Conservation (phyloP, 2,888 invertebrate species). For the Odontocolon sp. region DNA sequence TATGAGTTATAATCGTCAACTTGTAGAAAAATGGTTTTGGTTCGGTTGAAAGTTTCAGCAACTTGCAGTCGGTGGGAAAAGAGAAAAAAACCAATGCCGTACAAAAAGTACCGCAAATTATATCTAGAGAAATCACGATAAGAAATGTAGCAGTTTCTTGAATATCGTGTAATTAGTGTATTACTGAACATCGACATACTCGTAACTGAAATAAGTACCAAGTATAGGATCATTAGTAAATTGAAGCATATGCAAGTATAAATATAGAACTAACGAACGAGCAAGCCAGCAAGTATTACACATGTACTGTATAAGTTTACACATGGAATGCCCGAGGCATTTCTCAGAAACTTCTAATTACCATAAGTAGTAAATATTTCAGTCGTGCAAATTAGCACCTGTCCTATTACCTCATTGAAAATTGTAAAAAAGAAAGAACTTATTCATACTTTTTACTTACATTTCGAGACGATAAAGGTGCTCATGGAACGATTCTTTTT, state of each 20-base stretch:
- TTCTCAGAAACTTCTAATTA: constrained; percentile 8
- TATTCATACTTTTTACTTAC: neutral
- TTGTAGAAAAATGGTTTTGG: too few species aligned
- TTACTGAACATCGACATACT: neutral
- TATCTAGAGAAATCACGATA: too few species aligned
- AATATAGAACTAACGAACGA: neutral
- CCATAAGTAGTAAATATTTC: neutral
- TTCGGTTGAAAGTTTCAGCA: too few species aligned
- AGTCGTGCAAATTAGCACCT: neutral
- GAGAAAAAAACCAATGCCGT: too few species aligned
- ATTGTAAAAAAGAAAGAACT: too few species aligned
- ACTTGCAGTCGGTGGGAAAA: too few species aligned
- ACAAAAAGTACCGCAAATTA: too few species aligned
- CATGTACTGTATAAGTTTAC: neutral
- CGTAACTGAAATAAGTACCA: neutral
- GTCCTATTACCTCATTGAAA: too few species aligned
- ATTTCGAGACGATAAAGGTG: too few species aligned
- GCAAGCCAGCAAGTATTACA: neutral
- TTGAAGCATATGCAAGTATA: neutral
- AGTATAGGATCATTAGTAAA: neutral
- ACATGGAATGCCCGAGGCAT: neutral
- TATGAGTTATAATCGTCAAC: too few species aligned
- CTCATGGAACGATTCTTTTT: too few species aligned
- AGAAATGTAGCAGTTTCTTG: too few species aligned
- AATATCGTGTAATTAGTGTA: neutral